Conservation (phyloP, 2,797 vertebrate genomes). For the Xerus rutilus region DNA sequence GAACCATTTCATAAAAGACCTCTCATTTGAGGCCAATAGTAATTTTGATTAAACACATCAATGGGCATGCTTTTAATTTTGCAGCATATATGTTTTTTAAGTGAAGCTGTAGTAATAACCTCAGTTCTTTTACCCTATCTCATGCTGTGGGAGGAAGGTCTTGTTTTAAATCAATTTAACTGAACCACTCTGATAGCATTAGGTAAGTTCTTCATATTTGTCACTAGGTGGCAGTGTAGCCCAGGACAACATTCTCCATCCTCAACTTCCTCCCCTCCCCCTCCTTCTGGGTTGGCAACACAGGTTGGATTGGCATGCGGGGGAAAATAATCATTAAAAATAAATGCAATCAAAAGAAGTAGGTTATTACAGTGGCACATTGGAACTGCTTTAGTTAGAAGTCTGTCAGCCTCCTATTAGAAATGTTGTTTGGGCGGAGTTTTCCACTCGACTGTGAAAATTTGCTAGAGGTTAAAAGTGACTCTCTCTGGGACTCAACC, state of each 20-base stretch:
- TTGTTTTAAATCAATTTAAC: not conserved
- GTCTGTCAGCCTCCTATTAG: constrained; percentile 65
- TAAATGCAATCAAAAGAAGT: constrained; percentile 70
- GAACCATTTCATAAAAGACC: not conserved
- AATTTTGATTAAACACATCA: not conserved
- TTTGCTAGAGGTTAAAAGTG: constrained; percentile 58
- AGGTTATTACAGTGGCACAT: constrained; percentile 73
- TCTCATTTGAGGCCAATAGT: not conserved
- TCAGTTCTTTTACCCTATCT: not conserved
- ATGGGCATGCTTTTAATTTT: no score
- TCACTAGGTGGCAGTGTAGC: constrained; percentile 87
- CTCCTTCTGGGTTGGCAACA: not conserved
- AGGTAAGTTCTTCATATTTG: rapidly evolving
- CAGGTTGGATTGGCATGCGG: constrained; percentile 50
- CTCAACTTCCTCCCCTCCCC: not conserved
- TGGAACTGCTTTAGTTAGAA: constrained; percentile 70
- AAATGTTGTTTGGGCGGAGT: constrained; percentile 64
- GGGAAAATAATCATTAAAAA: constrained; percentile 74
- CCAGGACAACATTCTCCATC: constrained; percentile 50
- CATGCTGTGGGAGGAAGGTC: not conserved
- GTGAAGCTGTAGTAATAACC: not conserved
- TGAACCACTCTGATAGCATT: not conserved
- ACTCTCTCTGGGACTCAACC: not conserved
- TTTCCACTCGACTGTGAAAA: constrained; percentile 68
- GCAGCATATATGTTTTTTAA: constrained; percentile 1